Base-by-base conservation (phyloP, 1,140 invertebrate species). In the Leptinotarsa undecemlineata region DNA sequence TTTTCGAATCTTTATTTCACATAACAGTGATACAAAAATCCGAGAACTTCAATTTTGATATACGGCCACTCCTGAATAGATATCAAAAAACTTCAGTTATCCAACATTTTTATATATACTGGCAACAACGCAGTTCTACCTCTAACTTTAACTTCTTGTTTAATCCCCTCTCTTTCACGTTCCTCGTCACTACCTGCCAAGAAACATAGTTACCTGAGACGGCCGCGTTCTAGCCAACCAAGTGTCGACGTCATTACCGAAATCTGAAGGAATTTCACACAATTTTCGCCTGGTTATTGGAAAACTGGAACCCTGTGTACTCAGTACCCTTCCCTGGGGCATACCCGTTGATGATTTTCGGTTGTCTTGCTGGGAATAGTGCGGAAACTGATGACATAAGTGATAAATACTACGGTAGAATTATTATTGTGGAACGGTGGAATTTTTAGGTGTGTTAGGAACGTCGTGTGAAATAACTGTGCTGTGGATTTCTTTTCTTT, bases 151-250 rank as follows among this genome's bases (percentile, higher is more conserved):
- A 42, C 33, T 57, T 64, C 62, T 64, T 64, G 62, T 20, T 23
- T 15, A 15, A 64, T 20, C 48, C 68, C 68, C 68, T 48, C 68
- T 48, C 68, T 21, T 19, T 69, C 68, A 14, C 68, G 48, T 21
- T 19, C 33, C 68, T 64, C 68, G 68, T 69, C 68, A 69, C 48
- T 69, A 69, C 68, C 68, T 48, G 68, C 42, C 11, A 69, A 69
- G 68, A 69, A 69, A 20, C n/a, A 69, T 69, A 69, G 68, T 69
- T 69, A 69, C 68, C 68, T 69, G 68, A 69, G 68, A 69, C 15
- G 33, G 68, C 47, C 68, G 68, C 68, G n/a, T 47, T 48, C n/a
- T 48, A 69, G 68, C 26, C 68, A 69, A 48, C 68, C 11, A 69
- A 69, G 68, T 69, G 68, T 48, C 42, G 42, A 69, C 68, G 68